These are phyloP conservation scores for Drosophila pseudoananassae DNA, from an alignment of 1,140 invertebrate species.

Conservation along the genomic window DNA sequence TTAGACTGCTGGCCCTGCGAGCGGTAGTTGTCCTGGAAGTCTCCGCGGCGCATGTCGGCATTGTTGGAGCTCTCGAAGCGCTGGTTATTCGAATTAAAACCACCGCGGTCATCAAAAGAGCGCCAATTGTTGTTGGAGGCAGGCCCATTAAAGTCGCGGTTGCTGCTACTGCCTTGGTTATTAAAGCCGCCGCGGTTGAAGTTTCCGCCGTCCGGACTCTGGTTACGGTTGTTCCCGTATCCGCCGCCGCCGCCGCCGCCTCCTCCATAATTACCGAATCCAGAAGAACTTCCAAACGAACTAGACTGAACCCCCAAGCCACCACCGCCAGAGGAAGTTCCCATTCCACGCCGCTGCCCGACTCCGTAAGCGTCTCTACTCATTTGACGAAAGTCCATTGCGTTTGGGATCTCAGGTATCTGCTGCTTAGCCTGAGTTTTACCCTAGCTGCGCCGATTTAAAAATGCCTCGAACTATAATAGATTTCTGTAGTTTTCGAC, in stretches of 20 bases:
- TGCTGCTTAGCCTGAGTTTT: constrained; percentile 3
- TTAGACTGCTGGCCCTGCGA: constrained; percentile 11
- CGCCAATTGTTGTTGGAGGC: constrained; percentile 21
- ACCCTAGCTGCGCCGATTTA: background rate
- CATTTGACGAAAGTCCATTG: constrained; percentile 48
- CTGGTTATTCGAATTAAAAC: constrained; percentile 21
- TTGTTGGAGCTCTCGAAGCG: constrained; percentile 18
- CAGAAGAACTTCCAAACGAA: background rate
- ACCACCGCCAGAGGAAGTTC: constrained; percentile 6
- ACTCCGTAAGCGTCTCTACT: constrained; percentile 59
- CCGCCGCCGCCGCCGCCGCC: constrained; percentile 2
- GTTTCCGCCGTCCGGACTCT: constrained; percentile 31
- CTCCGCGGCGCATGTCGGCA: background rate
- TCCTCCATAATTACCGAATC: constrained; percentile 3
- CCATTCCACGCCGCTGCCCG: constrained; percentile 54
- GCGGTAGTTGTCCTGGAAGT: constrained; percentile 26
- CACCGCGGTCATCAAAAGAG: constrained; percentile 12
- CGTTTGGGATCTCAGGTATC: background rate
- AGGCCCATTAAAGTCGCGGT: background rate
- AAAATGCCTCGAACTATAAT: background rate
- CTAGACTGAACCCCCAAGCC: background rate
- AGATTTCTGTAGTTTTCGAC: background rate
- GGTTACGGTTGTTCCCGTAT: constrained; percentile 27
- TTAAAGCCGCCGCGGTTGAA: constrained; percentile 13
- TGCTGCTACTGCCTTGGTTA: constrained; percentile 1